Evolutionary conservation across 2,888 invertebrate species (phyloP).

Genomic region (Plebejus melissa): DNA sequence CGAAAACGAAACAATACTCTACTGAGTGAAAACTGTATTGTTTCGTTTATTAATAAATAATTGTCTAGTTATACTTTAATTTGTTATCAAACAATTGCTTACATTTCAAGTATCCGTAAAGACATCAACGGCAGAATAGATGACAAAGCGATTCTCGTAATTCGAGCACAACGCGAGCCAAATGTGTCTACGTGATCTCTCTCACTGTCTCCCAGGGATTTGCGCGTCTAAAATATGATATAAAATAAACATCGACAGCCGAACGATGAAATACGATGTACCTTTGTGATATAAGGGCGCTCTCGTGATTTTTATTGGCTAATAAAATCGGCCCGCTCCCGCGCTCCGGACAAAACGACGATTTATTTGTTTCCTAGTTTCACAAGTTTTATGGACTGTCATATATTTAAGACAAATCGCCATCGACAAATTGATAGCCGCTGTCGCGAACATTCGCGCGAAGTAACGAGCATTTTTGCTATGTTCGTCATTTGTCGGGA

Average conservation of each 20-base stretch:
- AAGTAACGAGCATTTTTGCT: not conserved
- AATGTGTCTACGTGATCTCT: not conserved
- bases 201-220: not conserved
- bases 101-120: too few relatives aligned
- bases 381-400: conserved; percentile 31
- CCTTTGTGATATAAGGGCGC: conserved; percentile 76
- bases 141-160: conserved; percentile 4
- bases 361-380: conserved; percentile 58
- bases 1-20: too few relatives aligned
- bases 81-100: too few relatives aligned
- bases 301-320: conserved; percentile 75
- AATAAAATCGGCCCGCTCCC: conserved; percentile 74
- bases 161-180: not conserved
- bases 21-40: too few relatives aligned
- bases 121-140: too few relatives aligned
- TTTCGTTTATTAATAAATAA: too few relatives aligned
- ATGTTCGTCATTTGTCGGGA: not conserved
- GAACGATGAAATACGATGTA: conserved; percentile 77
- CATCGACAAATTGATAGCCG: not conserved
- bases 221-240: conserved; percentile 75
- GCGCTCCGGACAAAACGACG: conserved; percentile 77
- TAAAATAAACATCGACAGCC: conserved; percentile 80
- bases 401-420: conserved; percentile 20
- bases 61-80: too few relatives aligned
- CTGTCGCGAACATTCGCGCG: not conserved